Conservation (phyloP, 1,140 invertebrate species). For the Drosophila gunungcola region DNA sequence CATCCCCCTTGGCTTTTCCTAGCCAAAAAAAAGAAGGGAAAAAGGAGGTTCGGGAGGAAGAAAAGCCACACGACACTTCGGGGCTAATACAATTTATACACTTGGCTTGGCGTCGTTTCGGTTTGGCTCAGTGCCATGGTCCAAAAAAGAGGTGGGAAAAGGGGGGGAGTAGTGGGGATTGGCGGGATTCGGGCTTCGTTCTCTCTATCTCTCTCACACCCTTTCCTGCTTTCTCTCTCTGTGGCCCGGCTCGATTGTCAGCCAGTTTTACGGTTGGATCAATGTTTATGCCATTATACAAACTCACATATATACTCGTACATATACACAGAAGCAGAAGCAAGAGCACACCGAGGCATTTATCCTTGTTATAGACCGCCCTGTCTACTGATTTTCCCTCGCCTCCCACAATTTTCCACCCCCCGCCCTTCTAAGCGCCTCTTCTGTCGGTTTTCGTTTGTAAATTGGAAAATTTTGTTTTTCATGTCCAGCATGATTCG, state of each 20-base stretch:
- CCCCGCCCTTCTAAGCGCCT: slow-evolving; percentile 24
- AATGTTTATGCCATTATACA: slow-evolving; percentile 77
- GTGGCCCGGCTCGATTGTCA: slow-evolving; percentile 64
- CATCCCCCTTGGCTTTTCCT: neutral
- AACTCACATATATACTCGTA: slow-evolving; percentile 23
- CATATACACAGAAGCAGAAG: slow-evolving; percentile 4
- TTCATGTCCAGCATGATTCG: slow-evolving; percentile 7
- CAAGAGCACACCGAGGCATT: slow-evolving; percentile 58
- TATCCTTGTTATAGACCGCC: slow-evolving; percentile 72
- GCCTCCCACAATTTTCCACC: neutral
- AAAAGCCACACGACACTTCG: slow-evolving; percentile 75
- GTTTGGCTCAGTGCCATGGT: slow-evolving; percentile 75
- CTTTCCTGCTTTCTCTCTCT: neutral
- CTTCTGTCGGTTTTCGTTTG: slow-evolving; percentile 66
- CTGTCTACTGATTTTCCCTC: slow-evolving; percentile 16
- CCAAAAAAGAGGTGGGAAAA: neutral
- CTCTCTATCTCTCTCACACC: neutral
- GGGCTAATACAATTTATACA: slow-evolving; percentile 82
- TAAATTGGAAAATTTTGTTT: slow-evolving; percentile 78
- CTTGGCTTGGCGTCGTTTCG: slow-evolving; percentile 80
- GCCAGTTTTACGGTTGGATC: slow-evolving; percentile 82
- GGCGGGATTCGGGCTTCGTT: slow-evolving; percentile 35
- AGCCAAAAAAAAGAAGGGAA: neutral
- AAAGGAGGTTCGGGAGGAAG: neutral
- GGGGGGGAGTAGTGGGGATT: slow-evolving; percentile 19